Percentiles rank a stretch among this genome's conserved stretches.
These are phyloP conservation scores for Cistogaster globosa DNA, from an alignment of 2,888 invertebrate genomes.

Conservation along the genomic window DNA sequence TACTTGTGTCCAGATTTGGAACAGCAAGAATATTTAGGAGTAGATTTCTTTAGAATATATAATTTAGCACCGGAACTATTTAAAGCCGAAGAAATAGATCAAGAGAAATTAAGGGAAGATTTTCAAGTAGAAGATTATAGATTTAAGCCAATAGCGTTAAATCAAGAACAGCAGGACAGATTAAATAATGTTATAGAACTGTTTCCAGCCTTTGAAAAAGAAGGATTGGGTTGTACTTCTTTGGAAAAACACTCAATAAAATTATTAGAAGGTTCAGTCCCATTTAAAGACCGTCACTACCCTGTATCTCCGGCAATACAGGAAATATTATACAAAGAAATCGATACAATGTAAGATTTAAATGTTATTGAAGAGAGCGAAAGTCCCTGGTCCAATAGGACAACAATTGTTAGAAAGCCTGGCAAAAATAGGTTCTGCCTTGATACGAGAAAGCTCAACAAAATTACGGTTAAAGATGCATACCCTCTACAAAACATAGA, in stretches of 20 bases:
- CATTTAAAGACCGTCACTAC: too few species aligned
- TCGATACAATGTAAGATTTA: slow-evolving; percentile 75
- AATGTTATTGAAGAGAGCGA: slow-evolving; percentile 73
- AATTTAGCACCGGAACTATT: slow-evolving; percentile 32
- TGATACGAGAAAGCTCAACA: slow-evolving; percentile 70
- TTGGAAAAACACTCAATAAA: slow-evolving; percentile 61
- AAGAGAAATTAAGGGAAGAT: too few species aligned
- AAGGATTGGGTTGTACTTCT: not conserved
- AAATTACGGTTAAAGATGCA: slow-evolving; percentile 29
- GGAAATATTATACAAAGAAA: too few species aligned
- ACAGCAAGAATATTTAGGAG: slow-evolving; percentile 50
- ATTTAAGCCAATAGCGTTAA: too few species aligned
- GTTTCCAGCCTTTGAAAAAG: too few species aligned
- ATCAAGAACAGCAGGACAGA: too few species aligned
- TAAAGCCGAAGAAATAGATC: too few species aligned
- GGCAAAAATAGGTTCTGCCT: slow-evolving; percentile 74
- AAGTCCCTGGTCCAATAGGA: slow-evolving; percentile 76
- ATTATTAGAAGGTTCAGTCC: slow-evolving; percentile 51
- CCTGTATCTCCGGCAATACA: too few species aligned
- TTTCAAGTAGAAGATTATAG: too few species aligned
- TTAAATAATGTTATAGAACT: too few species aligned
- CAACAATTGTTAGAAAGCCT: slow-evolving; percentile 73
- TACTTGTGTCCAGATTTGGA: too few species aligned
- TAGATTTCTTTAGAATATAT: slow-evolving; percentile 60
- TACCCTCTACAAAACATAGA: slow-evolving; percentile 42